Evolutionary conservation across 2,888 invertebrate genomes (phyloP), one percentile per base, ranked within the genome.

Genomic region (Macroteleia sp.): DNA sequence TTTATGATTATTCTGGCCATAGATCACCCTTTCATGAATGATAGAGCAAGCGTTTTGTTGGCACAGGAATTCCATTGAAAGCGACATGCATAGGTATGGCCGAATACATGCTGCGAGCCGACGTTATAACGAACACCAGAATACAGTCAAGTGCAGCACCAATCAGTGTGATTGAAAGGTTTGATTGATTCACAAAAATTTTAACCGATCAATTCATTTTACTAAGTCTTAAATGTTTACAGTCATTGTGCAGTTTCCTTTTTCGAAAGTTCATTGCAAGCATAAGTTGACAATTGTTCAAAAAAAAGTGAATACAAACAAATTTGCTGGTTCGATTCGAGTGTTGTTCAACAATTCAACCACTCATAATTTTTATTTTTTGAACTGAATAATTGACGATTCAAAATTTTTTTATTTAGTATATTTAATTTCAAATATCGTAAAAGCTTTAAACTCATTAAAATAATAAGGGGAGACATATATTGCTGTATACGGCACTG

Each of bases 141-240:
- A 66, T 48, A 59, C 22, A 54, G 46, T 52, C 36, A 62, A 75
- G 66, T 66, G 42, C 71, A 62, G 64, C 80, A 81, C 86, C 86
- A 84, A 86, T 87, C 87, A 84, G 67, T 39, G 62, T 82, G 86
- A 86, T 86, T 85, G 86, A 86, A 84, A 66, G 59, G 42, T 66
- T 54, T 46, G 52, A 74, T 62, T 57, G 59, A 59, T 67, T 78
- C 79, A 79, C 82, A 77, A 83, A 82, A 82, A 83, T 83, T 83
- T 81, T 77, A 79, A 71, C 71, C 19, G 79, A 77, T 62, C 46
- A 41, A 52, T 52, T 52, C 61, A 36, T 52, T 34, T 44, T 36
- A 25, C 32, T 52, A 54, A 66, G 61, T 66, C 59, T 66, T 77
- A 66, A 59, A 74, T 74, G 66, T 52, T 74, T 59, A 48, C 41